Evolutionary conservation across 1,140 invertebrate genomes (phyloP).

Genomic region (Planococcus citri): DNA sequence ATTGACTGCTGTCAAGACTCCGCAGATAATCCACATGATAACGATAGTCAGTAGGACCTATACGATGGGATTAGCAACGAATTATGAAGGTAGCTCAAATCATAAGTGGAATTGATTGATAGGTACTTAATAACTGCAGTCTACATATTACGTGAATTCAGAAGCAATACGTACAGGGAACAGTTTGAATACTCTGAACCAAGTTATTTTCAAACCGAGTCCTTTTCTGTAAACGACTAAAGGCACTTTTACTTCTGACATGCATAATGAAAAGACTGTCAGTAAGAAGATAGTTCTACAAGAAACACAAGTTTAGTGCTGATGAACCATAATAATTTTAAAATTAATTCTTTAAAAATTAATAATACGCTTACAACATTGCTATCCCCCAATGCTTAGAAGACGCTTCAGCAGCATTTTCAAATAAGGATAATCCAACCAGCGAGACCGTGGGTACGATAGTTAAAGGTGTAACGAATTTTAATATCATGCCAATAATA

Average conservation of each 20-base stretch:
- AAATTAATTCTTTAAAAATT: no score
- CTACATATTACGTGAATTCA: no score
- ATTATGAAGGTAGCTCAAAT: no score
- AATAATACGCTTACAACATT: constrained; percentile 54
- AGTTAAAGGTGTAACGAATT: constrained; percentile 63
- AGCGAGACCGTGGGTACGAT: constrained; percentile 68
- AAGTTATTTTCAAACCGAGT: constrained; percentile 42
- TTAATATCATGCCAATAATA: constrained; percentile 54
- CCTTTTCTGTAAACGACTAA: constrained; percentile 45
- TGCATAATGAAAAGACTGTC: constrained; percentile 68
- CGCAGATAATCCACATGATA: constrained; percentile 66
- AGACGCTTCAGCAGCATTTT: constrained; percentile 58
- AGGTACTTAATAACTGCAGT: no score
- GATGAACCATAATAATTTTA: no score
- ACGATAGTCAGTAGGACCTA: constrained; percentile 68
- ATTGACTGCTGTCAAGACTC: constrained; percentile 54
- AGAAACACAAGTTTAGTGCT: constrained; percentile 28
- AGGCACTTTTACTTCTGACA: constrained; percentile 54
- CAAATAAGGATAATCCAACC: constrained; percentile 65
- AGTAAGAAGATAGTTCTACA: constrained; percentile 65
- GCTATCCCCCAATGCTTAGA: constrained; percentile 71
- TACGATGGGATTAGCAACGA: no score
- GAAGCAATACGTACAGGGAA: constrained; percentile 72
- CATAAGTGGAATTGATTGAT: no score
- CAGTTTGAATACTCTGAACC: constrained; percentile 65